Base-by-base conservation (phyloP, 1,140 invertebrate genomes). In the Venturia canescens region DNA sequence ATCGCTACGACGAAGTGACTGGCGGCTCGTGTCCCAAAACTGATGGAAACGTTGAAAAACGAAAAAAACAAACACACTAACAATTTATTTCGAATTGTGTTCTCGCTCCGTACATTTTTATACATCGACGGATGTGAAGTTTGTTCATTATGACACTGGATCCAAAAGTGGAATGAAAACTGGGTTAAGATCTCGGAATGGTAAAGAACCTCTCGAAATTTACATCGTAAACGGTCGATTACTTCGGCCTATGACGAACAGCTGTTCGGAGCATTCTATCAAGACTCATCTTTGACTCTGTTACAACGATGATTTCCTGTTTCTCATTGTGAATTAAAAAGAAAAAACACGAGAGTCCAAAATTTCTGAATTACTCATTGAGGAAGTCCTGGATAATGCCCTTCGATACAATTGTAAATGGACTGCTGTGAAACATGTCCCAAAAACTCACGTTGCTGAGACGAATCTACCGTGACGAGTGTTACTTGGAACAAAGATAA, bases 11-110 rank as follows among this genome's bases (percentile, higher is more conserved):
- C 29, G 27, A 31, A 69, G 27, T 69, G 66, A 69, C 66, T 69
- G 66, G 66, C 66, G 66, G 66, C 66, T 69, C 66, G 66, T 69
- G 66, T 69, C 66, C 66, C 66, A 29, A 69, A 29, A 31, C 21
- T 69, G 29, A 69, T 29, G 15, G 15, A 69, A 69, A 31, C 27
- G 26, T 31, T 16, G 15, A 69, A 31, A 69, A 69, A 66, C 23
- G 29, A 66, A 66, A 66, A 29, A 66, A 66, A 29, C 11, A 7
- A 18, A 31, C 1, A 15, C 18, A 69, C 13, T 69, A 29, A 69
- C 3, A 11, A 69, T 69, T 31, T 7, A 18, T 31, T 31, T 69
- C 27, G 18, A 26, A 18, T 34, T 31, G 29, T 29, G 29, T 69
- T 0, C 66, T 69, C 29, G 3, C 26, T 6, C 60, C 16, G 7